Conservation (phyloP, 2,888 invertebrate species). For the Drosophila incognita region DNA sequence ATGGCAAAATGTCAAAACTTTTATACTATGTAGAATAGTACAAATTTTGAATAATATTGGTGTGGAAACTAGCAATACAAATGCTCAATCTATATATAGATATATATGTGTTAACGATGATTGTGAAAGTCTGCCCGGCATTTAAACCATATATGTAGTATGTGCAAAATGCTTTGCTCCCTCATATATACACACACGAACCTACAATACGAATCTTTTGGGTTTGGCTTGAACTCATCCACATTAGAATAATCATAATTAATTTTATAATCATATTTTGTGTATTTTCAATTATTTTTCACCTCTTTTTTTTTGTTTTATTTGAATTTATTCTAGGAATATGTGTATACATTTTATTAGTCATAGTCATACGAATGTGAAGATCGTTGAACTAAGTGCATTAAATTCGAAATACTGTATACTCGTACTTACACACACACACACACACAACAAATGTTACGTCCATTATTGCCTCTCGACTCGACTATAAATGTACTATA, state of each 20-base stretch:
- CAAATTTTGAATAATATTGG: conserved; percentile 67
- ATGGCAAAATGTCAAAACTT: conserved; percentile 57
- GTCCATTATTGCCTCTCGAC: conserved; percentile 66
- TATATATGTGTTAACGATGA: conserved; percentile 23
- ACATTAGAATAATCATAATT: conserved; percentile 41
- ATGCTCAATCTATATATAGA: conserved; percentile 48
- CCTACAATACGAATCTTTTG: conserved; percentile 37
- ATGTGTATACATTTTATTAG: conserved; percentile 85
- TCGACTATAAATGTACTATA: conserved; percentile 26
- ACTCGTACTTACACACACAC: conserved; percentile 34
- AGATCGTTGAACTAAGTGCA: conserved; percentile 60
- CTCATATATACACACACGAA: conserved; percentile 24
- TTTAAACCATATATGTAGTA: conserved; percentile 51
- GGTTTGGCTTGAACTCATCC: conserved; percentile 41
- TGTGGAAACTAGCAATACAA: conserved; percentile 43
- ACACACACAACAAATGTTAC: conserved; percentile 44
- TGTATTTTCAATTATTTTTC: conserved; percentile 23
- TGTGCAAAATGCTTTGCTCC: conserved; percentile 59
- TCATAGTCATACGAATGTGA: conserved; percentile 52
- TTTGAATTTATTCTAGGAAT: conserved; percentile 83
- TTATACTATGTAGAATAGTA: conserved; percentile 75
- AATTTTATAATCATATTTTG: conserved; percentile 27
- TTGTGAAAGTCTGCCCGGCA: conserved; percentile 67
- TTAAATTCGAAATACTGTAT: conserved; percentile 66
- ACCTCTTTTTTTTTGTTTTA: conserved; percentile 38